Evolutionary conservation across 2,888 invertebrate genomes (phyloP).

Genomic region (Osmoderma eremita): DNA sequence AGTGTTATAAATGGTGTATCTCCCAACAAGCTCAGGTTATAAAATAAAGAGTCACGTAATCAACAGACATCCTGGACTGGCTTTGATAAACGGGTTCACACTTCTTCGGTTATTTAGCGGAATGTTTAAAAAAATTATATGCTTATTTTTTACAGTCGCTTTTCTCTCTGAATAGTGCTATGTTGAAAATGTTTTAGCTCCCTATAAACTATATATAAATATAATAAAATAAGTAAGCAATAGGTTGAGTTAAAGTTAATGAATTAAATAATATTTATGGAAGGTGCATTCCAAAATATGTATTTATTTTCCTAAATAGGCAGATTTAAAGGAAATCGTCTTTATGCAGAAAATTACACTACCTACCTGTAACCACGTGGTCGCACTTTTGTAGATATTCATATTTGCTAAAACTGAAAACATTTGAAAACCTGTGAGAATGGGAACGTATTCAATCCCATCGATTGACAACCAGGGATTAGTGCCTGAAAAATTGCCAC

Average conservation of each 20-base stretch:
- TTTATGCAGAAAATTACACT: no score
- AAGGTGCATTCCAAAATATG: not conserved
- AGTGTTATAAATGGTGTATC: conserved; percentile 34
- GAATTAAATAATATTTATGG: not conserved
- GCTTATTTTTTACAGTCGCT: conserved; percentile 5
- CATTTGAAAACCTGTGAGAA: no score
- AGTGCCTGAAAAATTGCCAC: no score
- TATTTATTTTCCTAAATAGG: no score
- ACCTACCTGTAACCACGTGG: no score
- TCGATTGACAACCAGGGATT: no score
- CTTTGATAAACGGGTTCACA: conserved; percentile 22
- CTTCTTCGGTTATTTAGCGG: conserved; percentile 7
- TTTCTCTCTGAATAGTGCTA: not conserved
- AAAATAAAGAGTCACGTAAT: not conserved
- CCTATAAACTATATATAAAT: not conserved
- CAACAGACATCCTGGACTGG: conserved; percentile 5
- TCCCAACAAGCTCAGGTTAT: conserved; percentile 4
- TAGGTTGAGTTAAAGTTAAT: not conserved
- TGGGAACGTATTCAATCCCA: no score
- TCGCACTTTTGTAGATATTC: no score
- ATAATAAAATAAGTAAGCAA: not conserved
- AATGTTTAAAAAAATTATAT: not conserved
- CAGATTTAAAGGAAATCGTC: no score
- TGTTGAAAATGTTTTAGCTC: not conserved
- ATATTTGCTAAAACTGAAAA: no score